Percentiles rank a stretch among this genome's conserved stretches.
Conservation (phyloP, 2,113 vertebrate genomes). For the Piprites chloris region DNA sequence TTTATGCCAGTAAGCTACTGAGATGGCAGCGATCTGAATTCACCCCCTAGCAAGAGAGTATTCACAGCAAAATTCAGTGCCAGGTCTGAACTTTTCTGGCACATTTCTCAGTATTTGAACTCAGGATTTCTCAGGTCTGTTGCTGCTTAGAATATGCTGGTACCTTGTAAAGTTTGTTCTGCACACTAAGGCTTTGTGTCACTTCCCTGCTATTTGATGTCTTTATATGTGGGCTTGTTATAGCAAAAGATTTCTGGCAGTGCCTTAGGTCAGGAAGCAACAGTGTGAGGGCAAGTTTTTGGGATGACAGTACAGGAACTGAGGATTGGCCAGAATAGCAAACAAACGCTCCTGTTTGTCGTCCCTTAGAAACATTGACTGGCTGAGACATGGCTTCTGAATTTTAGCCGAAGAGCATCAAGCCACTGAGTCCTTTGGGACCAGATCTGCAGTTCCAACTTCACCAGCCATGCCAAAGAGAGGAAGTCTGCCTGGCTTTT, state of each 20-base stretch:
- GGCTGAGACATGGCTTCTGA: background rate
- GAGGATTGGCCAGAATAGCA: background rate
- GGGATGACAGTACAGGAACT: background rate
- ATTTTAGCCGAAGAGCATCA: background rate
- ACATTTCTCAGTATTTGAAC: background rate
- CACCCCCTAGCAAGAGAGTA: fast-evolving
- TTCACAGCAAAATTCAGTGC: background rate
- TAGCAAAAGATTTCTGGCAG: background rate
- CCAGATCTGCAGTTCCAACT: background rate
- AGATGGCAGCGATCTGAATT: background rate
- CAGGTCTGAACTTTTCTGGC: background rate
- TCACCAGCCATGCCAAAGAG: background rate
- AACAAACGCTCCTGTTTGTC: background rate
- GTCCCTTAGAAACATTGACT: background rate
- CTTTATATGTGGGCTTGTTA: background rate
- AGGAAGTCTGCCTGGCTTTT: background rate
- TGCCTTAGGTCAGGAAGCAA: background rate
- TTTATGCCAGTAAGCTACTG: background rate
- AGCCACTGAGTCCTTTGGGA: background rate
- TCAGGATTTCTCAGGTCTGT: background rate
- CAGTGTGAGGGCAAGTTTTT: background rate
- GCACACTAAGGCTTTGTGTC: background rate
- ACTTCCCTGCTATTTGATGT: background rate
- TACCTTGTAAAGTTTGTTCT: background rate
- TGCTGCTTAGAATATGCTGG: background rate